A percentile compares a stretch with the other conserved stretches of the same genome.
These are phyloP conservation scores for Psittacula derbiana DNA, from an alignment of 2,797 vertebrate genomes.

Conservation along the genomic window DNA sequence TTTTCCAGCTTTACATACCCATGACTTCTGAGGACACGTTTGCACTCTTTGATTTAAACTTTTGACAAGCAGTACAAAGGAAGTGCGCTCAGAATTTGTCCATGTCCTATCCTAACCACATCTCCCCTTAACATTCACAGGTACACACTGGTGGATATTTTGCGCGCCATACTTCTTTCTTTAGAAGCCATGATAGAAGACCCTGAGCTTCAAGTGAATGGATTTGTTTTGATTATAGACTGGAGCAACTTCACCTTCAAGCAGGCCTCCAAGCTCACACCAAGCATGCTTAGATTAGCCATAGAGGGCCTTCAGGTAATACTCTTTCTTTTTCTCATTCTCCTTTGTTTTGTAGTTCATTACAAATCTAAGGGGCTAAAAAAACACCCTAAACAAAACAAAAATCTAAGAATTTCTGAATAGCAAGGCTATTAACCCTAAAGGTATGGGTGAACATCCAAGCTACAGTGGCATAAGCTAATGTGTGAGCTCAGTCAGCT, in stretches of 20 bases:
- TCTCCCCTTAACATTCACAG: slow-evolving; percentile 69
- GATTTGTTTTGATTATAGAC: slow-evolving; percentile 99
- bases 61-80: not conserved
- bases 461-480: not conserved
- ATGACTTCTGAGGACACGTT: not conserved
- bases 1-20: not conserved
- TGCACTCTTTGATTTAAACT: not conserved
- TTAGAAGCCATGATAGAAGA: slow-evolving; percentile 98
- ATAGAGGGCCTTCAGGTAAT: slow-evolving; percentile 96
- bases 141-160: slow-evolving; percentile 97
- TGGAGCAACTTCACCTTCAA: slow-evolving; percentile 99
- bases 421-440: not conserved
- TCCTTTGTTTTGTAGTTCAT: not conserved
- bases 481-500: not conserved
- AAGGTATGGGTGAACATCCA: not conserved
- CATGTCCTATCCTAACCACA: not conserved
- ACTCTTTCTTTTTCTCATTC: not conserved
- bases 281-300: slow-evolving; percentile 95
- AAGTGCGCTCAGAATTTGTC: not conserved
- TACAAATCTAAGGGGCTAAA: not conserved
- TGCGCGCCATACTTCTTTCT: slow-evolving; percentile 94
- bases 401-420: not conserved
- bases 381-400: not conserved
- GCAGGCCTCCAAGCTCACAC: slow-evolving; percentile 96
- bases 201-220: slow-evolving; percentile 96